Evolutionary conservation across 2,113 vertebrate genomes (phyloP), one percentile per base, ranked within the genome.

Genomic region (Acanthochromis polyacanthus): DNA sequence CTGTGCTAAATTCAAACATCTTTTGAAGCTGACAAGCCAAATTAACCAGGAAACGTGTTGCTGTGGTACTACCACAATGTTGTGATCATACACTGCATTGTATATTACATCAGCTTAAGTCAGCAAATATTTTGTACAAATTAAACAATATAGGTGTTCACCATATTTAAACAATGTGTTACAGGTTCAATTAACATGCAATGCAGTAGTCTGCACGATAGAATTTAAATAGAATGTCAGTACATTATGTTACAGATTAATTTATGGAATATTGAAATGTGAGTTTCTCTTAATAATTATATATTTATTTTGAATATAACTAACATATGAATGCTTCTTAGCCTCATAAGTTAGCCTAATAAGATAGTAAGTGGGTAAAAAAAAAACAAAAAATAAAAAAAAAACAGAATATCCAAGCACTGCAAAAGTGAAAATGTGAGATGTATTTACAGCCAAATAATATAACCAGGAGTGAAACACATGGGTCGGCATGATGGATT

Each of bases 401-500:
- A 36, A 20, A 70, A 53, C 46, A 10, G 61, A 45, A 4, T 17
- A 68, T 36, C 25, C 15, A 36, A 59, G 12, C 0, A 17, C 19
- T 62, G 50, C 36, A 82, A 45, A 78, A 61, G 56, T 77, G 53
- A 74, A 80, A 62, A 74, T 59, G 38, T 19, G 16, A 65, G 20
- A 71, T 22, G 74, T 70, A 85, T 85, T 87, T 84, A 82, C 36
- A 50, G 72, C 36, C 70, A 77, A 76, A 80, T 88, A 66, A 87
- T 88, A 71, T 48, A 75, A 60, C 22, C 32, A 38, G 32, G 63
- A 55, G 60, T 82, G 64, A 86, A 86, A 87, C 76, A 75, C 45
- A 81, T 71, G 57, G 61, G 58, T 73, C 71, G 38, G 10, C 40
- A 59, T 82, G 70, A 88, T 84, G 67, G 80, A 93, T 92, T 82